These are phyloP conservation scores for Oostethus manadensis DNA, from an alignment of 2,113 vertebrate genomes.

Conservation along the genomic window DNA sequence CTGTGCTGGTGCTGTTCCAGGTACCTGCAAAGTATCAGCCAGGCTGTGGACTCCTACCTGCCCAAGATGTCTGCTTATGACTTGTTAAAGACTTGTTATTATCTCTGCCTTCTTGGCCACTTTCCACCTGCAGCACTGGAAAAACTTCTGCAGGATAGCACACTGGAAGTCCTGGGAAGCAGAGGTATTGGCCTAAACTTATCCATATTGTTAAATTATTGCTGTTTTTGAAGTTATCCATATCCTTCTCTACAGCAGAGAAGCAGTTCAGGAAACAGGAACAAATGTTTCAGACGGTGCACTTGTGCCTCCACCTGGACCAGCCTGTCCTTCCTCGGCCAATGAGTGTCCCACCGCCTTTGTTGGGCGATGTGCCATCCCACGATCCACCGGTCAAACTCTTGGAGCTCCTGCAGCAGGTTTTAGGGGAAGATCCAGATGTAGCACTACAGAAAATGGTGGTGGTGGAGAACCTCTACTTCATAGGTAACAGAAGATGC, in stretches of 20 bases:
- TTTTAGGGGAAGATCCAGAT: conserved; percentile 59
- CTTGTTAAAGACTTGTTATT: conserved; percentile 69
- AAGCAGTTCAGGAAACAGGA: conserved; percentile 18
- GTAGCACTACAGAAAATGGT: conserved; percentile 55
- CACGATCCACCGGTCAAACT: conserved; percentile 22
- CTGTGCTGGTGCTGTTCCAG: conserved; percentile 48
- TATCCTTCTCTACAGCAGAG: conserved; percentile 22
- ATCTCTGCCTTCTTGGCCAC: conserved; percentile 77
- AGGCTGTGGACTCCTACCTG: conserved; percentile 70
- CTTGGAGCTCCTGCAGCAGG: conserved; percentile 46
- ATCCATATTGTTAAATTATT: background rate
- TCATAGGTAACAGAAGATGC: conserved; percentile 62
- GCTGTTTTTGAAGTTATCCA: background rate
- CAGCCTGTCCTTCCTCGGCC: conserved; percentile 45
- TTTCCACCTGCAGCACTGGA: conserved; percentile 73
- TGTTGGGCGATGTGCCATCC: conserved; percentile 6
- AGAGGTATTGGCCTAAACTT: conserved; percentile 57
- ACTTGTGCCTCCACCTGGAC: conserved; percentile 80
- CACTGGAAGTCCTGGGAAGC: conserved; percentile 55
- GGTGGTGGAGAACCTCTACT: conserved; percentile 70
- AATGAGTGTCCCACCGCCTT: background rate
- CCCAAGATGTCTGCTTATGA: conserved; percentile 64
- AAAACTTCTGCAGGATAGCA: conserved; percentile 71
- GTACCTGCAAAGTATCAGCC: conserved; percentile 75
- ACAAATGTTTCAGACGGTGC: conserved; percentile 66